Conservation (phyloP, 2,888 invertebrate genomes). For the Nysson spinosus region DNA sequence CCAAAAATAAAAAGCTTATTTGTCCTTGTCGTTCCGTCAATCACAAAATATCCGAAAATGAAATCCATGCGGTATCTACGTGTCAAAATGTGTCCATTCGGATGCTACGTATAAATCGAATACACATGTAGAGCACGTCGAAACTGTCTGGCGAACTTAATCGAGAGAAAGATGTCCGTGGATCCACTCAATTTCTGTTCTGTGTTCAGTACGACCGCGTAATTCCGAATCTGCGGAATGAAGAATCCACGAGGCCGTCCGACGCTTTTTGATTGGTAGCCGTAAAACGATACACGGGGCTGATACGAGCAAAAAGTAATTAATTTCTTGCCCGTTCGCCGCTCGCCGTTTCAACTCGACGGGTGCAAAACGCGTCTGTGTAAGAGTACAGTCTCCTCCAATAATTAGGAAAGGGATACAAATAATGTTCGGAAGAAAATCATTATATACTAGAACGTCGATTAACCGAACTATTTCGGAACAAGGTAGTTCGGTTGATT, state of each 20-base stretch:
- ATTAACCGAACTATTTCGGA: too few relatives aligned
- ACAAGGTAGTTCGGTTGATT: too few relatives aligned
- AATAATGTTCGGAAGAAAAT: too few relatives aligned
- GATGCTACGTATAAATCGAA: too few relatives aligned
- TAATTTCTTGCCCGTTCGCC: slow-evolving; percentile 48
- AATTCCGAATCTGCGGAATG: slow-evolving; percentile 11
- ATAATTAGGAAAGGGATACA: too few relatives aligned
- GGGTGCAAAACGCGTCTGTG: not conserved
- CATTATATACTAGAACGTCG: too few relatives aligned
- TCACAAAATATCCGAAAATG: too few relatives aligned
- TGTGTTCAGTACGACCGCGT: slow-evolving; percentile 1
- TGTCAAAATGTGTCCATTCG: too few relatives aligned
- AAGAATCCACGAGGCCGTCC: slow-evolving; percentile 6
- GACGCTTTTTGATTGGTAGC: slow-evolving; percentile 41
- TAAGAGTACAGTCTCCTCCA: not conserved
- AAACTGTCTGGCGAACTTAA: slow-evolving; percentile 19
- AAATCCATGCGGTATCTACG: too few relatives aligned
- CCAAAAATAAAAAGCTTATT: too few relatives aligned
- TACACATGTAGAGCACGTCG: slow-evolving; percentile 2
- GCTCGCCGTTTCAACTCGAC: slow-evolving; percentile 20
- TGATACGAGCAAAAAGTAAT: slow-evolving; percentile 40
- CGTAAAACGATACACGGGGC: slow-evolving; percentile 29
- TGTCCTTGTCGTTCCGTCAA: too few relatives aligned
- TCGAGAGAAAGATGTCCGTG: slow-evolving; percentile 3
- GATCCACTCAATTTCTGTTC: slow-evolving; percentile 11